Base-by-base conservation (phyloP, 2,113 vertebrate species). In the Leptosomus discolor region DNA sequence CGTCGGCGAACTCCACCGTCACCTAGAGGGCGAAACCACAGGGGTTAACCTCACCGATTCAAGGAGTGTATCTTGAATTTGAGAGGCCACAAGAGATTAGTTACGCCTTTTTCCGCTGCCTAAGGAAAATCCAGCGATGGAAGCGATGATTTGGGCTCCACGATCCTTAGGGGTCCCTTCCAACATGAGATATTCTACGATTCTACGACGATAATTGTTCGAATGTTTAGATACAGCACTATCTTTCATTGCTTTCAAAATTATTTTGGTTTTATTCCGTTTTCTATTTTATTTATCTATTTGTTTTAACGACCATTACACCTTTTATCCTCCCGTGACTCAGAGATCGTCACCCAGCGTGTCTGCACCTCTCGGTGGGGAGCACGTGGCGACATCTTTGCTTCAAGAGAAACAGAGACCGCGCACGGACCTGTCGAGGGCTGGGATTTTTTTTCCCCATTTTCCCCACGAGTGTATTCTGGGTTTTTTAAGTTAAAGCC, bases 1-100 rank as follows among this genome's bases (percentile, higher is more conserved):
- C 99, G 21, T 99, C 99, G 0, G 99, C 99, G 15, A 99, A 99
- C 96, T 99, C 99, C 76, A 99, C 99, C 0, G 99, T 99, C 85
- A 99, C 99, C 99, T 99, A 79, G 23, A 16, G 43, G 15, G 75
- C 11, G 43, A 91, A 32, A 69, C 1, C 50, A 22, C 3, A 2
- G 46, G 43, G 24, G 23, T 68, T 3, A 58, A 37, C 46, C 14
- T 30, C 3, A 1, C n/a, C n/a, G n/a, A n/a, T n/a, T n/a, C n/a
- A n/a, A n/a, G n/a, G n/a, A n/a, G n/a, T n/a, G n/a, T n/a, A n/a
- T n/a, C n/a, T n/a, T n/a, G n/a, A n/a, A n/a, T n/a, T n/a, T n/a
- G n/a, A n/a, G n/a, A n/a, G n/a, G n/a, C n/a, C n/a, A n/a, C n/a
- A n/a, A n/a, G n/a, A n/a, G n/a, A n/a, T n/a, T n/a, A n/a, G n/a